A percentile compares a stretch with the other conserved stretches of the same genome.
These are phyloP conservation scores for Pardosa pseudoannulata DNA, from an alignment of 2,888 invertebrate species.

Conservation along the genomic window DNA sequence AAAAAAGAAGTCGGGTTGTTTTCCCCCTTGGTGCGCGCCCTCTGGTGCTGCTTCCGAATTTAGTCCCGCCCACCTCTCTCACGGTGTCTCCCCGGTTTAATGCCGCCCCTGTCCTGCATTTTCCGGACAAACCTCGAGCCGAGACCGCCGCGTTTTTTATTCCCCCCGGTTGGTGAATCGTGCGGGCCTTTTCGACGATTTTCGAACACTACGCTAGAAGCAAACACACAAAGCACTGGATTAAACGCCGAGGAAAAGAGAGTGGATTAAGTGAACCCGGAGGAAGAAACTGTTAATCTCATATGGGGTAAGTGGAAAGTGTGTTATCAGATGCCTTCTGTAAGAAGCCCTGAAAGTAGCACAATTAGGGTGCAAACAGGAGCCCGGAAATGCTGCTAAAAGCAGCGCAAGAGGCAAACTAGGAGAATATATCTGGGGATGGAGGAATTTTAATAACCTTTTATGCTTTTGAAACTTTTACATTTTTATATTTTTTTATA, in stretches of 20 bases:
- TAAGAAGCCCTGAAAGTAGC: no score
- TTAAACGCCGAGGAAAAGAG: constrained; percentile 34
- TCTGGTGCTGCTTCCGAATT: background rate
- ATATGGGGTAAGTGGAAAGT: constrained; percentile 12
- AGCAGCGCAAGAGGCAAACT: no score
- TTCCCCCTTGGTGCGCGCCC: background rate
- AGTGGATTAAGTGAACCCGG: constrained; percentile 21
- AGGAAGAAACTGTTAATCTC: background rate
- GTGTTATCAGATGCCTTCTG: no score
- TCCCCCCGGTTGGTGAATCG: background rate
- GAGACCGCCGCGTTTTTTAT: constrained; percentile 1
- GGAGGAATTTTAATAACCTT: no score
- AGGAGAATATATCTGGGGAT: no score
- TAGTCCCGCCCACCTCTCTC: background rate
- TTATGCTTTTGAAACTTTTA: no score
- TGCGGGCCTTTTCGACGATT: background rate
- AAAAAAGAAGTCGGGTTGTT: background rate
- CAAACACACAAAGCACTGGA: background rate
- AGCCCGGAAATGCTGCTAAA: no score
- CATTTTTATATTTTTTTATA: no score
- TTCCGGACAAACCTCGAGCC: constrained; percentile 8
- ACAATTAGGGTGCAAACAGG: no score
- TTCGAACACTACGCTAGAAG: background rate
- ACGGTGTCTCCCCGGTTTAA: background rate
- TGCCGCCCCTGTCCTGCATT: background rate